These are phyloP conservation scores for Chymomyza procnemis DNA, from an alignment of 2,888 invertebrate species.

Conservation along the genomic window DNA sequence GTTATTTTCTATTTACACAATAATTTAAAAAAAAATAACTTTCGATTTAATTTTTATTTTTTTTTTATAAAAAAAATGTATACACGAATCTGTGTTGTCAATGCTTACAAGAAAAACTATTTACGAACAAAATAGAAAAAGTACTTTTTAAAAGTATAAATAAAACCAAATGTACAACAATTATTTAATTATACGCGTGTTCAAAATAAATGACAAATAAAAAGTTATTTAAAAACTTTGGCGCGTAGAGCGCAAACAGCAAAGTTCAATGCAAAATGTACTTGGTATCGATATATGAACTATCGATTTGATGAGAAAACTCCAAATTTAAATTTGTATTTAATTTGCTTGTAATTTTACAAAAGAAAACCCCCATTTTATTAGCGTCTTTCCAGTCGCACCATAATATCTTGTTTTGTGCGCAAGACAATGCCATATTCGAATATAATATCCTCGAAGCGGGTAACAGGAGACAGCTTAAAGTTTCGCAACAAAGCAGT, in stretches of 20 bases:
- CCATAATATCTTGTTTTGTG: constrained; percentile 76
- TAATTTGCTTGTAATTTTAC: too few relatives aligned
- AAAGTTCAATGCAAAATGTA: not conserved
- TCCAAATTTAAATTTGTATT: too few relatives aligned
- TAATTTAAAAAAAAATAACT: constrained; percentile 34
- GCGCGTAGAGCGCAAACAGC: not conserved
- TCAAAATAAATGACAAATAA: constrained; percentile 6
- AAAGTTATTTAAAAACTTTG: not conserved
- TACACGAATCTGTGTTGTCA: constrained; percentile 39
- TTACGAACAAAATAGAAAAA: constrained; percentile 54
- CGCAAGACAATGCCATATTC: constrained; percentile 80
- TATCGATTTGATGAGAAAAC: too few relatives aligned
- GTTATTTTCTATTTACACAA: constrained; percentile 36
- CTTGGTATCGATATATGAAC: not conserved
- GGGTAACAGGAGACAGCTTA: constrained; percentile 79
- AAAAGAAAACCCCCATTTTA: too few relatives aligned
- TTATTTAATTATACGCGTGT: constrained; percentile 28
- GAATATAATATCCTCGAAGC: constrained; percentile 78
- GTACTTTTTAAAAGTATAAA: constrained; percentile 65
- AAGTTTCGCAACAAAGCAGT: constrained; percentile 81
- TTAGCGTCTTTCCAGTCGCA: constrained; percentile 37
- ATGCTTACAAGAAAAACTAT: constrained; percentile 38
- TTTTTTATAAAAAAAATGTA: constrained; percentile 16
- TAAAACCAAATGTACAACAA: constrained; percentile 54
- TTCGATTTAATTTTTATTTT: constrained; percentile 36